Percentiles rank a stretch among this genome's conserved stretches.
Evolutionary conservation across 2,888 invertebrate species (phyloP).

Genomic region (Lithodes maja): DNA sequence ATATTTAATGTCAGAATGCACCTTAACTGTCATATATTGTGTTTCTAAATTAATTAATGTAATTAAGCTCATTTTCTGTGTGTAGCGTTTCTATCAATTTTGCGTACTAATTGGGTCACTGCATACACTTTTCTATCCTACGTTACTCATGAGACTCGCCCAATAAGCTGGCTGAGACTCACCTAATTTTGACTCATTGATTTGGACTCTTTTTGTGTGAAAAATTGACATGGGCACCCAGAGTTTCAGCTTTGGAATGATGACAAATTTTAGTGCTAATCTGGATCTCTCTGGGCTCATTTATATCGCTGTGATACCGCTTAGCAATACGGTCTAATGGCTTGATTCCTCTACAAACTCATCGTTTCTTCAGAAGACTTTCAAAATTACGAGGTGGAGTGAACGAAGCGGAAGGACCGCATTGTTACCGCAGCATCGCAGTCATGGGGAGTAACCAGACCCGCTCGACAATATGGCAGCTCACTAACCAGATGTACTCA

Average conservation of each 20-base stretch:
- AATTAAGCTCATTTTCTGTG: no score
- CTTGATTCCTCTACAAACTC: constrained; percentile 4
- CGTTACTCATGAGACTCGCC: constrained; percentile 21
- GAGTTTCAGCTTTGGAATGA: constrained; percentile 32
- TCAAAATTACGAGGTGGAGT: constrained; percentile 3
- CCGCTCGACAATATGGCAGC: constrained; percentile 23
- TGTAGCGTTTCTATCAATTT: no score
- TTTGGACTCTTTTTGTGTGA: constrained; percentile 43
- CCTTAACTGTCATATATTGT: no score
- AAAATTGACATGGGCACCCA: constrained; percentile 37
- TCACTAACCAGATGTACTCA: constrained; percentile 22
- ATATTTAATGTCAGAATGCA: no score
- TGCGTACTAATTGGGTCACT: no score
- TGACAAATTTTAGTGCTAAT: constrained; percentile 26
- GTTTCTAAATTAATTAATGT: no score
- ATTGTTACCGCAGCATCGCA: constrained; percentile 30
- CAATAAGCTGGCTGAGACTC: constrained; percentile 49
- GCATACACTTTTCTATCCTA: no score
- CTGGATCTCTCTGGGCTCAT: constrained; percentile 44
- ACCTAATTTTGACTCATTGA: constrained; percentile 39
- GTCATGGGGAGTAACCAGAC: constrained; percentile 42
- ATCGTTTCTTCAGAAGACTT: constrained; percentile 18
- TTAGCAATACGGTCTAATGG: constrained; percentile 19
- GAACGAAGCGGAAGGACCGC: not conserved
- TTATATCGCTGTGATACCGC: constrained; percentile 22